Base-by-base conservation (phyloP, 2,113 vertebrate genomes). In the Balaeniceps rex region DNA sequence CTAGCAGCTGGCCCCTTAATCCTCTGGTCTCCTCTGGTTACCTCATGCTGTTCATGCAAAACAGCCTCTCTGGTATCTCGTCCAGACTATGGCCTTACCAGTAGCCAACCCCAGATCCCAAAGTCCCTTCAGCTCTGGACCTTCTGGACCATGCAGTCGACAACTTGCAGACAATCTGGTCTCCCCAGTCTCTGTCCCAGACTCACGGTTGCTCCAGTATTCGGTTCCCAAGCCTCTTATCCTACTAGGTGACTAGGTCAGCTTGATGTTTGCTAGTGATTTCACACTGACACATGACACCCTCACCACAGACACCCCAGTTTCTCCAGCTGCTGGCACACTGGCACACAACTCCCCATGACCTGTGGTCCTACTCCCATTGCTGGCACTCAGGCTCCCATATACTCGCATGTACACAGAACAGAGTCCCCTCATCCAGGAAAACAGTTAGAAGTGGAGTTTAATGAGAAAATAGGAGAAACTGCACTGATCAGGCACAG, bases 141-240 rank as follows among this genome's bases (percentile, higher is more conserved):
- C 3, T 81, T 54, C 38, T 23, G 24, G 44, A 80, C 21, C 34
- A 54, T 1, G 0, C 11, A 70, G n/a, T 15, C 0, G 3, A 24
- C 21, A 68, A 33, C 9, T 38, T 49, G 23, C 26, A 80, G 36
- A 52, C 5, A 4, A 13, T 51, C 36, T 44, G 36, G 8, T 68
- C 21, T 76, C 34, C 31, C 18, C 14, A 52, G 52, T 57, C 36
- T 82, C 55, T 57, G 19, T 71, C 19, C 12, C 44, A 82, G 38
- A 54, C 12, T 70, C 4, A 2, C 1, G 2, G 21, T 33, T 63
- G 26, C 17, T 47, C 46, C 11, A 19, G 11, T 25, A n/a, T 14
- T 44, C 68, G 9, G 12, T 12, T 89, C 36, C 26, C 40, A 52
- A 54, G 23, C 19, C 16, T 75, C 14, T n/a, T 44, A 19, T 6